Evolutionary conservation across 2,797 vertebrate genomes (phyloP).

Genomic region (Acanthornis magna): DNA sequence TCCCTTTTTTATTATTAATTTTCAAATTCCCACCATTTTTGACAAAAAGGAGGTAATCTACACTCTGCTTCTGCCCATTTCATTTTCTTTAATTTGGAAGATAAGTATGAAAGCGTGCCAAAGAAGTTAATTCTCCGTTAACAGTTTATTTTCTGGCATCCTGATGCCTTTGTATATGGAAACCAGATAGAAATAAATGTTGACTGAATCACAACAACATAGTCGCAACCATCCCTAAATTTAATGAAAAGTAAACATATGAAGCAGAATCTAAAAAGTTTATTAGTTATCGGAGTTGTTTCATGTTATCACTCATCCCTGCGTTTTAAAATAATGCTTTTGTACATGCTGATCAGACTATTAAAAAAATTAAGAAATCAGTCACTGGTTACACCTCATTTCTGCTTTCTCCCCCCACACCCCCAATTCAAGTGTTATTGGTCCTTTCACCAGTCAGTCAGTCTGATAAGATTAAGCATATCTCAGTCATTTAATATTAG

Average conservation of each 20-base stretch:
- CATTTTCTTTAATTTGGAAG: slow-evolving; percentile 86
- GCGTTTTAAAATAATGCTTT: slow-evolving; percentile 53
- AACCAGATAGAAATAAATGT: slow-evolving; percentile 79
- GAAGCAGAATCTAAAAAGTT: slow-evolving; percentile 70
- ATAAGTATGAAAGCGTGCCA: slow-evolving; percentile 80
- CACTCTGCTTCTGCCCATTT: slow-evolving; percentile 84
- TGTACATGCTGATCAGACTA: not conserved
- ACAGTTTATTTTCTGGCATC: slow-evolving; percentile 83
- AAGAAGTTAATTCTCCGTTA: slow-evolving; percentile 84
- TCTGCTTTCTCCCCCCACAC: not conserved
- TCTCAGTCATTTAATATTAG: slow-evolving; percentile 15
- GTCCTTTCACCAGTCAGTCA: slow-evolving; percentile 20
- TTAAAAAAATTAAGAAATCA: not conserved
- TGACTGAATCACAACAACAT: slow-evolving; percentile 72
- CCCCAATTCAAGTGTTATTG: not conserved
- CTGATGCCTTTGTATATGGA: slow-evolving; percentile 78
- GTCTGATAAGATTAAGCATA: not conserved
- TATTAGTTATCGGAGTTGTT: slow-evolving; percentile 66
- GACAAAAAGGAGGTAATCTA: slow-evolving; percentile 84
- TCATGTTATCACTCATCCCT: slow-evolving; percentile 5
- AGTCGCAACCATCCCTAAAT: slow-evolving; percentile 60
- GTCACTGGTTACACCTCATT: not conserved
- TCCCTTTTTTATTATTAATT: slow-evolving; percentile 93
- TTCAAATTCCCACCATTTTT: slow-evolving; percentile 89
- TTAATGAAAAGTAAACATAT: slow-evolving; percentile 78